phyloP scores from a whole-genome alignment of 2,888 invertebrate species.

The Anaspis maculata region DNA sequence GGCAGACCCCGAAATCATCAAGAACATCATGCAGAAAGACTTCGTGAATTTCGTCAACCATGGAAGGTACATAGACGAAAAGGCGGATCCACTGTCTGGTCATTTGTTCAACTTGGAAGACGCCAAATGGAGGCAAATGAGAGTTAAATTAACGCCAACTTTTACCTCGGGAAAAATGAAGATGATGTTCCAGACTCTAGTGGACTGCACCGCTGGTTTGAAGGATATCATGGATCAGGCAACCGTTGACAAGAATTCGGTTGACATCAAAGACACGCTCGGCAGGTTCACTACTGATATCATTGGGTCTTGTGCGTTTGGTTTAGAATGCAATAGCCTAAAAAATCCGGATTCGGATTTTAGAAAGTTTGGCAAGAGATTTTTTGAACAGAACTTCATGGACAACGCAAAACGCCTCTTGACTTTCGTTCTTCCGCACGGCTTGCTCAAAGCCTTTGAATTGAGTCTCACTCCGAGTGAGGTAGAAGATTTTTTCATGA shows the following conservation, averaged over 20 bases:
- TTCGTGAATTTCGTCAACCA: constrained; percentile 54
- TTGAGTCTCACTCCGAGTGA: constrained; percentile 22
- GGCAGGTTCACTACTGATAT: constrained; percentile 50
- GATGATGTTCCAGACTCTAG: constrained; percentile 52
- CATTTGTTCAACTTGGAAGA: constrained; percentile 50
- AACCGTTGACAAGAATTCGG: constrained; percentile 26
- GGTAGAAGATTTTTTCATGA: constrained; percentile 40
- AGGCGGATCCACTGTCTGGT: constrained; percentile 48
- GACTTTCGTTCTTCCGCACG: constrained; percentile 14
- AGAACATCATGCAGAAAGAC: constrained; percentile 48
- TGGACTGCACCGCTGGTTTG: constrained; percentile 47
- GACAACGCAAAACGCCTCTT: constrained; percentile 7
- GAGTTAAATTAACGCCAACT: constrained; percentile 53
- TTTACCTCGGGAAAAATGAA: constrained; percentile 61
- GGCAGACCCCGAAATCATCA: constrained; percentile 20
- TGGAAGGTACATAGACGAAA: constrained; percentile 49
- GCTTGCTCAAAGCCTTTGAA: constrained; percentile 16
- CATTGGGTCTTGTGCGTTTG: constrained; percentile 52
- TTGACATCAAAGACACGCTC: constrained; percentile 42
- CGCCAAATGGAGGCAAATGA: constrained; percentile 51
- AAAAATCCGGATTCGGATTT: constrained; percentile 46
- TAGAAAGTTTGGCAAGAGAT: constrained; percentile 19
- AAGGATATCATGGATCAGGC: constrained; percentile 39
- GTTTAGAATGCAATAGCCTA: constrained; percentile 50
- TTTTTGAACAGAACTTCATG: constrained; percentile 21